Percentiles rank a stretch among this genome's conserved stretches.
Conservation (phyloP, 2,888 invertebrate genomes). For the Trichopoda pennipes region DNA sequence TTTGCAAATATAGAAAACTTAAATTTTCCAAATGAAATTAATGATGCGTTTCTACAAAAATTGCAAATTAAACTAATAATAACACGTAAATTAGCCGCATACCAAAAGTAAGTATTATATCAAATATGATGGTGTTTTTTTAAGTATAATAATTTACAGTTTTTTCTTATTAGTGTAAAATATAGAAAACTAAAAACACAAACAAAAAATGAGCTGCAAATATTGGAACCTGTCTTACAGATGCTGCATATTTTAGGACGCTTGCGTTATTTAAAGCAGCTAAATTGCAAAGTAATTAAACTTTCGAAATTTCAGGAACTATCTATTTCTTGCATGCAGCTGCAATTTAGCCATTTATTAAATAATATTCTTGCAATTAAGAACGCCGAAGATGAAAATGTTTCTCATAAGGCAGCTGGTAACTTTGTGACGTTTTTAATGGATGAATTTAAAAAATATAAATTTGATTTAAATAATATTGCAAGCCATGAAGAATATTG, state of each 20-base stretch:
- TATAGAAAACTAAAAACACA: constrained; percentile 43
- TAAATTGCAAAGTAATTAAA: constrained; percentile 10
- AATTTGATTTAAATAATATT: constrained; percentile 37
- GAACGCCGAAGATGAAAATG: constrained; percentile 51
- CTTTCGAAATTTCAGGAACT: constrained; percentile 73
- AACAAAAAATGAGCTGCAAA: constrained; percentile 52
- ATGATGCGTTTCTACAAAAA: constrained; percentile 71
- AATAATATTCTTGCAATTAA: constrained; percentile 30
- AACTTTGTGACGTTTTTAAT: constrained; percentile 39
- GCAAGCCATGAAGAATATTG: constrained; percentile 68
- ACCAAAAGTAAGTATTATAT: constrained; percentile 69
- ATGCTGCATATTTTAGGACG: constrained; percentile 73
- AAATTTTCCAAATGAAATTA: constrained; percentile 59
- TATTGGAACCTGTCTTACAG: constrained; percentile 70
- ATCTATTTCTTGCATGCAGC: constrained; percentile 70
- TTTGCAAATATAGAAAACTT: constrained; percentile 61
- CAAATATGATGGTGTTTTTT: not conserved
- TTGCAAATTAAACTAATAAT: constrained; percentile 75
- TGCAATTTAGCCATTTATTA: constrained; percentile 58
- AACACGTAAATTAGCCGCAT: constrained; percentile 60
- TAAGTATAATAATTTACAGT: too few relatives aligned
- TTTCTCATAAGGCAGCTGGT: constrained; percentile 51
- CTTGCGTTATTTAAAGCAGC: constrained; percentile 69
- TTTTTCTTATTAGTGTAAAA: constrained; percentile 37
- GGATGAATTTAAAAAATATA: constrained; percentile 30